Evolutionary conservation across 2,888 invertebrate species (phyloP), one percentile per base, ranked within the genome.

Genomic region (Psococerastis gibbosa): DNA sequence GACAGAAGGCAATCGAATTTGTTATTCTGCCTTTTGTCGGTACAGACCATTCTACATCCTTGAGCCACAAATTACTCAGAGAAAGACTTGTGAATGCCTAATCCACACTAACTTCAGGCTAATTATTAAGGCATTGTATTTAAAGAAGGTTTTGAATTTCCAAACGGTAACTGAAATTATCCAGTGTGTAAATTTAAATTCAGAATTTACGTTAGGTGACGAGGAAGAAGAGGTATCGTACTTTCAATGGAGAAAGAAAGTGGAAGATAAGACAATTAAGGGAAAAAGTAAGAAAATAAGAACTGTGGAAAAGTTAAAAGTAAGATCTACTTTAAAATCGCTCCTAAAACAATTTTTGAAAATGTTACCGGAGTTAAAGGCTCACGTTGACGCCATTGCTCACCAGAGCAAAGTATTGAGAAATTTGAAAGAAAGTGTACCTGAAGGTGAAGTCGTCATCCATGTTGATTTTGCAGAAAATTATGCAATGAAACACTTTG

Each of bases 391-490:
- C 22, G 50, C 46, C 18, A 50, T 51, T 17, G 13, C 35, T 3
- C 49, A 51, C 43, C 49, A 50, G 34, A 45, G 46, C 44, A 23
- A 43, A 31, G 41, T 35, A 16, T 47, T 49, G 2, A 49, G 45
- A 23, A 8, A 45, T 1, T 34, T 52, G 2, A 52, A 51, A 43
- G 41, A 48, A 35, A 46, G 47, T 18, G 43, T 54, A 18, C 27
- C 32, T 2, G 43, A 46, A 8, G 41, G 49, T 31, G 52, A 54
- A 34, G 43, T 43, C 8, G 41, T 56, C 1, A 48, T 52, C 17
- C 55, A 56, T 43, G 49, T 54, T 43, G 55, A 60, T 46, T 61
- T 62, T 49, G 51, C 53, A 2, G 59, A 60, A 52, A 61, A 61
- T 45, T 60, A 53, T 50, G 46, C 43, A 3, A 52, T 53, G 22